These are phyloP conservation scores for Drosophila mauritiana DNA, from an alignment of 1,140 invertebrate genomes.

Conservation along the genomic window DNA sequence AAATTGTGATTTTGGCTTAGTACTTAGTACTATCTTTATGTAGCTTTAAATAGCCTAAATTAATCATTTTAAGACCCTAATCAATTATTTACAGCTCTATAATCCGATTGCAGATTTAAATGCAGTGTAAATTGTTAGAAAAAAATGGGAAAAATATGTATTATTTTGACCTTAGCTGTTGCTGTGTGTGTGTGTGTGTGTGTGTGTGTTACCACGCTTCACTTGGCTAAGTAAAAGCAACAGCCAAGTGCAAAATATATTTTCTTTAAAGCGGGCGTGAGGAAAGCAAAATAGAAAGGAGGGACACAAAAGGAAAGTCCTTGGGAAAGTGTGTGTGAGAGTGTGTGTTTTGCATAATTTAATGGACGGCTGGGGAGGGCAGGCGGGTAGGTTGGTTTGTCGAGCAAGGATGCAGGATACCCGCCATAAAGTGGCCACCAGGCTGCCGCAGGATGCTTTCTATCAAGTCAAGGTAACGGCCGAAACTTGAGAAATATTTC, in stretches of 20 bases:
- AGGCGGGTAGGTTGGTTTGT: too few relatives aligned
- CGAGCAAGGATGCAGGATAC: background rate
- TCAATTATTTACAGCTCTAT: too few relatives aligned
- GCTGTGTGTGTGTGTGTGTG: conserved; percentile 9
- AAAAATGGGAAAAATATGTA: background rate
- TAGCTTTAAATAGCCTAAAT: too few relatives aligned
- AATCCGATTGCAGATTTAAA: too few relatives aligned
- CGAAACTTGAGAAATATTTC: conserved; percentile 52
- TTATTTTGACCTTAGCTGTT: conserved; percentile 1
- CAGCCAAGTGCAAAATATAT: conserved; percentile 49
- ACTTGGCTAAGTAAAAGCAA: conserved; percentile 63
- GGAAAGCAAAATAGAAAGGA: conserved; percentile 15
- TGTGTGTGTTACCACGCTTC: conserved; percentile 31
- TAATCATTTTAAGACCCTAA: too few relatives aligned
- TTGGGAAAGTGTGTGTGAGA: conserved; percentile 16
- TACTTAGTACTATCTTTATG: too few relatives aligned
- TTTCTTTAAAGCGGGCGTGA: conserved; percentile 29
- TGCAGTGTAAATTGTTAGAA: too few relatives aligned
- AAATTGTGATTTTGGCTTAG: too few relatives aligned
- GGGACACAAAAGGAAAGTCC: conserved; percentile 20
- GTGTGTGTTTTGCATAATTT: conserved; percentile 50
- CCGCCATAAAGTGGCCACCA: conserved; percentile 39
- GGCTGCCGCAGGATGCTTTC: conserved; percentile 45
- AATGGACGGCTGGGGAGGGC: conserved; percentile 22
- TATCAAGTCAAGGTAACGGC: conserved; percentile 46